Conservation (phyloP, 2,797 vertebrate species). For the Poeciliopsis infans region DNA sequence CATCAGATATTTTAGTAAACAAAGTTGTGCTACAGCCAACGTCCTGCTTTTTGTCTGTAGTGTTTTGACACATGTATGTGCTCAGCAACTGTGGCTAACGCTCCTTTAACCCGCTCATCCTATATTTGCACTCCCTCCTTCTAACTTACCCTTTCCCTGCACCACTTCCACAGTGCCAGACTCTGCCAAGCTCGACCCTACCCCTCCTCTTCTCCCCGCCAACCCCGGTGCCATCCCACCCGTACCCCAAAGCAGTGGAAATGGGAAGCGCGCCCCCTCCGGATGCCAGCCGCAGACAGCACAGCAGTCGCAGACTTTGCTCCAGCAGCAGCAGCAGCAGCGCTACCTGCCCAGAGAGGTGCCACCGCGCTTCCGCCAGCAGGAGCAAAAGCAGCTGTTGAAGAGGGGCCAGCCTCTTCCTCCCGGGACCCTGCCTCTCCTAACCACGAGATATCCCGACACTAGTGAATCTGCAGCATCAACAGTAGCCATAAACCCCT, state of each 20-base stretch:
- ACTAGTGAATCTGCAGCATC: conserved; percentile 67
- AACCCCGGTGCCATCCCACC: conserved; percentile 86
- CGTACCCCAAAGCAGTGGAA: conserved; percentile 88
- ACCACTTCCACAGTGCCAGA: conserved; percentile 88
- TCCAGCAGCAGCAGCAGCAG: conserved; percentile 84
- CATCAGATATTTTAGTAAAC: not conserved
- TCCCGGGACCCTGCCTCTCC: conserved; percentile 66
- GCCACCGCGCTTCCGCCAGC: conserved; percentile 94
- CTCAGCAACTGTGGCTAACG: conserved; percentile 36
- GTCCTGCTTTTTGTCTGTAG: not conserved
- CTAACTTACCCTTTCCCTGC: conserved; percentile 25
- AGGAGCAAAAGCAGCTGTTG: conserved; percentile 97
- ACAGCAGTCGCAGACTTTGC: conserved; percentile 77
- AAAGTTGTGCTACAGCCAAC: not conserved
- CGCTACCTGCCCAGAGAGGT: conserved; percentile 94
- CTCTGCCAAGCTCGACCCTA: conserved; percentile 89
- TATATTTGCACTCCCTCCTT: conserved; percentile 43
- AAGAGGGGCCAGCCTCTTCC: conserved; percentile 95
- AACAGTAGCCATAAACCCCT: conserved; percentile 65
- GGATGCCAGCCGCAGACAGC: conserved; percentile 82
- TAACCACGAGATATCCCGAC: conserved; percentile 56
- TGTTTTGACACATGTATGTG: conserved; percentile 16
- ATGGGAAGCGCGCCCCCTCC: conserved; percentile 91
- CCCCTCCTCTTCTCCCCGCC: conserved; percentile 90
- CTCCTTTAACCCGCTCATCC: conserved; percentile 27